These are phyloP conservation scores for Pachycephala philippinensis DNA, from an alignment of 2,113 vertebrate genomes.

Conservation along the genomic window DNA sequence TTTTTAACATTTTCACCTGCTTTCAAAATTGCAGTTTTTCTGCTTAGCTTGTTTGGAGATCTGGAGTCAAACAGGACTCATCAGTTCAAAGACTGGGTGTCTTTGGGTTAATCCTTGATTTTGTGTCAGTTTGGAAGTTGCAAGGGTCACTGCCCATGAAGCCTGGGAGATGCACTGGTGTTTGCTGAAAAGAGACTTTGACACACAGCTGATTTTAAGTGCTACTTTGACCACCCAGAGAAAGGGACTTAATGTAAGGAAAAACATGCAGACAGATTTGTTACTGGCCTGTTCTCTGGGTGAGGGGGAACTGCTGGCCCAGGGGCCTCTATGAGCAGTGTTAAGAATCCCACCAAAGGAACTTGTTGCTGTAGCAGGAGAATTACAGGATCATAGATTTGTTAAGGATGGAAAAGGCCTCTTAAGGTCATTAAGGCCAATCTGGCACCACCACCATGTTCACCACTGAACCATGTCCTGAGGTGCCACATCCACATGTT, in stretches of 20 bases:
- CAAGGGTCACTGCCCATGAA: accelerated
- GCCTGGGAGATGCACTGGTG: neutral
- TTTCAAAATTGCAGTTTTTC: neutral
- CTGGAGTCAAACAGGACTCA: neutral
- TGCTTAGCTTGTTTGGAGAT: neutral
- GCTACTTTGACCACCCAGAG: neutral
- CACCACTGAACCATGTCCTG: neutral
- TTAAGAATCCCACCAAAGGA: neutral
- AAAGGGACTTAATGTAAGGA: neutral
- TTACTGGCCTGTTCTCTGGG: neutral
- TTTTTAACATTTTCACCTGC: neutral
- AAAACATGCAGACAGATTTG: neutral
- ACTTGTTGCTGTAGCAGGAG: neutral
- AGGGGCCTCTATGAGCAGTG: neutral
- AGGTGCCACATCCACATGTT: neutral
- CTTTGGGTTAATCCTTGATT: neutral
- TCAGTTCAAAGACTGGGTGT: accelerated
- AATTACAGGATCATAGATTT: neutral
- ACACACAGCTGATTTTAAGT: neutral
- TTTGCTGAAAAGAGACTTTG: neutral
- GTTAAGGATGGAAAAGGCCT: neutral
- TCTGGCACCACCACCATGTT: neutral
- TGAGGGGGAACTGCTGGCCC: neutral
- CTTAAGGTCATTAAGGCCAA: accelerated
- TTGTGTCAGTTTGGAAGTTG: neutral